phyloP scores from a whole-genome alignment of 2,888 invertebrate species.

The Scaptomyza reducta region DNA sequence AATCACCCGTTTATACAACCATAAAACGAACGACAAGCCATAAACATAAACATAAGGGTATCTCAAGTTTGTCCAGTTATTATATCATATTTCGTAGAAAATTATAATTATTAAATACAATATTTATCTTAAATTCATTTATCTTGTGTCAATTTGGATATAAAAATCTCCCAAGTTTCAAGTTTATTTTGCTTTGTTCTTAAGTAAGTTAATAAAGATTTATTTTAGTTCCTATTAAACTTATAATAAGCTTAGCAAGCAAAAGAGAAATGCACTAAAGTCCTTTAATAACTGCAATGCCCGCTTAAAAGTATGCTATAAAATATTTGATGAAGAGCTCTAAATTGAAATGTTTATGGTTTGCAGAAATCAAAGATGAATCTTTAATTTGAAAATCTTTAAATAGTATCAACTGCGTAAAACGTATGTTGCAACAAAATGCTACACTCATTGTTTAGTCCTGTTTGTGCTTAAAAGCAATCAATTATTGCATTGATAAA shows the following conservation, averaged over 20 bases:
- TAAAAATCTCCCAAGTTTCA: no score
- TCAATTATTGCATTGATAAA: not conserved
- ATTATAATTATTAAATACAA: not conserved
- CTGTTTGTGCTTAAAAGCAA: not conserved
- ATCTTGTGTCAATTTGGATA: no score
- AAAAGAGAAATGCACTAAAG: no score
- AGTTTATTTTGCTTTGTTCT: no score
- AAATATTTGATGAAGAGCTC: not conserved
- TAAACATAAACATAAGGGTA: slow-evolving; percentile 2
- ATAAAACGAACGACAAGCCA: slow-evolving; percentile 32
- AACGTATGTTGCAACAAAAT: not conserved
- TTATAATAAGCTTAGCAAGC: no score
- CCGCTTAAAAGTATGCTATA: slow-evolving; percentile 13
- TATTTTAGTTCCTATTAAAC: no score
- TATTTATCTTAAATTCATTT: no score
- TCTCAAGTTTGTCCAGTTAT: not conserved
- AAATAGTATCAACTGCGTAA: not conserved
- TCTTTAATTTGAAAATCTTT: not conserved
- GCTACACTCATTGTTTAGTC: not conserved
- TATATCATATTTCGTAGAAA: not conserved
- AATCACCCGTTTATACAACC: slow-evolving; percentile 35
- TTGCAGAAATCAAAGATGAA: no score
- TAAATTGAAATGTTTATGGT: not conserved
- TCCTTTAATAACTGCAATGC: no score
- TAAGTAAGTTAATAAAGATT: no score